Conservation (phyloP, 2,797 vertebrate genomes). For the Falco cherrug region DNA sequence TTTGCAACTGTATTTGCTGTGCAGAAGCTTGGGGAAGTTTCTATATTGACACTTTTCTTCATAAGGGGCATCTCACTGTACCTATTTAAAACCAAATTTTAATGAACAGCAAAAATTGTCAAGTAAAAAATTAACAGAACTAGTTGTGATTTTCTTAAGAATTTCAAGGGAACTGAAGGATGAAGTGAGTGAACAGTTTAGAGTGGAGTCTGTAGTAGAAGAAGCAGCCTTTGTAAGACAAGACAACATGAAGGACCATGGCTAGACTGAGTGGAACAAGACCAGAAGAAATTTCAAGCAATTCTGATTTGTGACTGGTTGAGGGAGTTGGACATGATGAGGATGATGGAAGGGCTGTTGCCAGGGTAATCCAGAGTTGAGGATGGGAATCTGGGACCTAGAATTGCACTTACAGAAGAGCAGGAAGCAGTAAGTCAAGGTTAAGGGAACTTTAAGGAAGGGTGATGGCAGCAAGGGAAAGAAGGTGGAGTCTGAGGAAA, state of each 20-base stretch:
- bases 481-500: neutral
- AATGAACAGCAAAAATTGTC: neutral
- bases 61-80: neutral
- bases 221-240: neutral
- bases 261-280: neutral
- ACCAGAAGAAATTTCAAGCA: neutral
- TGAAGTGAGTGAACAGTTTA: neutral
- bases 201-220: neutral
- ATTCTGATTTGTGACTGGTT: neutral
- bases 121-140: neutral
- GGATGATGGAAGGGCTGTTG: constrained; percentile 24
- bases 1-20: neutral
- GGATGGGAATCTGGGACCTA: neutral
- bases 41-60: neutral
- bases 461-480: neutral
- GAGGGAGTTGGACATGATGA: neutral
- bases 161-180: neutral
- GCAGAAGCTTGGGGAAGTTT: neutral
- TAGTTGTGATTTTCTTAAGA: neutral
- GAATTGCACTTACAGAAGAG: neutral
- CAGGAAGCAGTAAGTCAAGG: constrained; percentile 21
- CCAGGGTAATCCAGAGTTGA: constrained; percentile 34
- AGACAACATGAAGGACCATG: neutral
- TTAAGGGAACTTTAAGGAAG: constrained; percentile 24
- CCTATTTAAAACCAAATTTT: neutral